Evolutionary conservation across 2,888 invertebrate genomes (phyloP), one percentile per base, ranked within the genome.

Genomic region (Cephus spinipes): DNA sequence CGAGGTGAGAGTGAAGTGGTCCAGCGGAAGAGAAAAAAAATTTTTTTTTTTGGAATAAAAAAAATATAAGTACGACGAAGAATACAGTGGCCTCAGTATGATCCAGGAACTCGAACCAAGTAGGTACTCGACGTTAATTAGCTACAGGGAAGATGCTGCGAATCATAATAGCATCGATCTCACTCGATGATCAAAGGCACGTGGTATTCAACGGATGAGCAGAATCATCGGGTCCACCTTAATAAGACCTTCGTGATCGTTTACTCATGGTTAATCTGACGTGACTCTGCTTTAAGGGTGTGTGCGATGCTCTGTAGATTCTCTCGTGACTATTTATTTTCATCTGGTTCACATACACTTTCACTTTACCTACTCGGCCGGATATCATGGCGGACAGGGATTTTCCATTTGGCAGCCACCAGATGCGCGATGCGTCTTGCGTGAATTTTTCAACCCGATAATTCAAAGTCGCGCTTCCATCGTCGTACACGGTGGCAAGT

Each of bases 381-480:
- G 68, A 32, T 36, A 69, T 15, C 68, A 68, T 69, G 71, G 78
- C 79, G 81, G 85, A 87, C 87, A 87, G 85, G 85, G 86, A 80
- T 87, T 87, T 87, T 85, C 87, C 87, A 87, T 87, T 87, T 87
- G 87, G 84, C 84, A 79, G 34, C 83, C 82, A 74, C 40, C 80
- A 79, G 78, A 71, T 74, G 68, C 77, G 15, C 36, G 34, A 55
- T 55, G 77, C 81, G 82, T 80, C 80, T 80, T 77, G 80, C 80
- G 79, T 87, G 84, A 87, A 87, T 87, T 87, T 87, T 87, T 87
- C 84, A 87, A 87, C 81, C 82, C 87, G 84, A 86, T 86, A 87
- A 87, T 85, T 87, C 84, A 82, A 6, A 33, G 82, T 81, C 85
- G 81, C 75, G 80, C 77, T 11, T 11, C 23, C 32, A 71, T 32